Base-by-base conservation (phyloP, 92 coral and sea anemone genomes). In the Anthopleura xanthogrammica region DNA sequence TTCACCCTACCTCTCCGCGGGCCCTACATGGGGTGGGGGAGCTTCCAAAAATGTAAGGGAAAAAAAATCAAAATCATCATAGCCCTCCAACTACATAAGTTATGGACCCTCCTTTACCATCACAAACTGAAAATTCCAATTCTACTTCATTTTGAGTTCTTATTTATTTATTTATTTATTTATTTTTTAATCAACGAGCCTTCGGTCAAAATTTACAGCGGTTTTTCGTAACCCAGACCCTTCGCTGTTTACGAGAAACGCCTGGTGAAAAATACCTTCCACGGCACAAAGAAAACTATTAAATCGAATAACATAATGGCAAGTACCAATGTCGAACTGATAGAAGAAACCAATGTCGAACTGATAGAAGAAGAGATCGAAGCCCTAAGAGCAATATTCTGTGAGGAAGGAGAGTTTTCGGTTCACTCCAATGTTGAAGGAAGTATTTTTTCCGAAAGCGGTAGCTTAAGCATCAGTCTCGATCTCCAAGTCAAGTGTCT, bases 311-410 rank as follows among this genome's bases (percentile, higher is more conserved):
- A 60, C 1, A 12, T 46, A 46, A 46, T 46, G 50, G 50, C 5
- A 46, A 46, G 50, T 46, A 46, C 50, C 5, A 46, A 46, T 4
- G 20, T 17, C 20, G 72, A 87, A 72, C 66, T 80, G 13, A 81
- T 93, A 46, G 58, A 82, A 16, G 92, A 95, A 52, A 46, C 50
- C 5, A 46, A 46, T 4, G 20, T 17, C 20, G 72, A 87, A 72
- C 66, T 80, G 13, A 81, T 93, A 46, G 58, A 82, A 16, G 92
- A 95, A 52, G 98, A 95, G 83, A 74, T 95, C 55, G 86, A 82
- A 52, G 98, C 90, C 71, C 92, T 95, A 60, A 79, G 90, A 79
- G 94, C 98, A 16, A 95, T 95, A 22, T 95, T 94, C 83, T 95
- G 96, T 80, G 92, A 83, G 81, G 85, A 88, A 20, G 95, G 92